Evolutionary conservation across 2,797 vertebrate species (phyloP).

Genomic region (Acrossocheilus wenchowensis): DNA sequence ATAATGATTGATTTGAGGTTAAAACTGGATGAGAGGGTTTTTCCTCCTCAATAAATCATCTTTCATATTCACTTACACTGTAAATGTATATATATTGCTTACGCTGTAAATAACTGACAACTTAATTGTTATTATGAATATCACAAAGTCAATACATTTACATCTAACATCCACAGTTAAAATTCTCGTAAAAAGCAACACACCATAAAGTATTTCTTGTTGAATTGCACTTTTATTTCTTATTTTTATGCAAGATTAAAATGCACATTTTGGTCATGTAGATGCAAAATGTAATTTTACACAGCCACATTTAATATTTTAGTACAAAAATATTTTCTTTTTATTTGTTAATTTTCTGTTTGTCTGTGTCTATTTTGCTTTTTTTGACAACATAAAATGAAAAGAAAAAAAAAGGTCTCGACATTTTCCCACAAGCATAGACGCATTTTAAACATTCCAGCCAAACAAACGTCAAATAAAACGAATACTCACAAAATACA

Average conservation of each 20-base stretch:
- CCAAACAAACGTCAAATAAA: neutral
- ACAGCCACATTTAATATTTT: neutral
- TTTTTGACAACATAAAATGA: neutral
- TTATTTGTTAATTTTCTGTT: neutral
- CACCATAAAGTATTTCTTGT: neutral
- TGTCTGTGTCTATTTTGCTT: neutral
- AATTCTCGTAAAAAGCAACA: neutral
- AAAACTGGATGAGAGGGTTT: neutral
- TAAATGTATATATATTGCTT: neutral
- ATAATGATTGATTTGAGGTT: neutral
- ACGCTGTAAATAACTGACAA: neutral
- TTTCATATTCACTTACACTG: neutral
- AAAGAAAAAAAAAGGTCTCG: neutral
- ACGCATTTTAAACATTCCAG: neutral
- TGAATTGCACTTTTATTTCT: neutral
- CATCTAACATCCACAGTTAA: neutral
- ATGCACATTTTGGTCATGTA: neutral
- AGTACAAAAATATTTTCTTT: neutral
- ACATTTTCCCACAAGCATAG: neutral
- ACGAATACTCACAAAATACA: conserved; percentile 15
- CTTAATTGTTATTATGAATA: neutral
- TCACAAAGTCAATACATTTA: neutral
- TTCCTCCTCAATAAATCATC: neutral
- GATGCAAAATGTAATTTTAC: neutral
- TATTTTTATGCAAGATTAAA: neutral